Evolutionary conservation across 2,797 vertebrate species (phyloP).

Genomic region (Cottoperca gobio): DNA sequence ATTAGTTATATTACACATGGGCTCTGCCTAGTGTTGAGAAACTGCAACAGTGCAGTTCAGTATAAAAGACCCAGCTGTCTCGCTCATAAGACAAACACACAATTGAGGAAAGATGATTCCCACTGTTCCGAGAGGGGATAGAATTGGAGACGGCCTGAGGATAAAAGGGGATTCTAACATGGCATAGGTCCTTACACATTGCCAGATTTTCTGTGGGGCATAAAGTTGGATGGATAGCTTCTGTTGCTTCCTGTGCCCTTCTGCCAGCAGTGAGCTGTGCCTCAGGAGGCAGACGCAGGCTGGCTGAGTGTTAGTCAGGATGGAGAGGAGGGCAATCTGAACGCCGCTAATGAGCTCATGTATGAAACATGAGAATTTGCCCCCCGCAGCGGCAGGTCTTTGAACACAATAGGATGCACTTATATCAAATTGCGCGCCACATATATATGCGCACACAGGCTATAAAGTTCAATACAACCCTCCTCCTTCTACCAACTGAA

Average conservation of each 20-base stretch:
- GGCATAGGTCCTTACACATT: slow-evolving; percentile 38
- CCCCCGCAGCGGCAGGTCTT: slow-evolving; percentile 61
- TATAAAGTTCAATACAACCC: slow-evolving; percentile 18
- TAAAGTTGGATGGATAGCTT: slow-evolving; percentile 61
- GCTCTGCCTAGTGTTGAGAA: slow-evolving; percentile 45
- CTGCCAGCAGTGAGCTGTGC: slow-evolving; percentile 66
- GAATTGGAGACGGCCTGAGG: slow-evolving; percentile 60
- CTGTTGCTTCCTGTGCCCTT: slow-evolving; percentile 65
- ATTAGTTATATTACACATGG: slow-evolving; percentile 42
- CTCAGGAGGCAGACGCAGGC: slow-evolving; percentile 68
- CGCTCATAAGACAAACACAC: slow-evolving; percentile 47
- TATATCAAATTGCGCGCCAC: slow-evolving; percentile 57
- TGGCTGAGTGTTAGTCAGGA: slow-evolving; percentile 62
- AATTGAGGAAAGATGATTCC: slow-evolving; percentile 45
- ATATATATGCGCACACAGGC: slow-evolving; percentile 30
- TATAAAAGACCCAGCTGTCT: slow-evolving; percentile 57
- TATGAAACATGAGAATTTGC: slow-evolving; percentile 80
- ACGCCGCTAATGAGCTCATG: slow-evolving; percentile 81
- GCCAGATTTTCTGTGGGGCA: slow-evolving; percentile 72
- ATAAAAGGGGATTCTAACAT: slow-evolving; percentile 56
- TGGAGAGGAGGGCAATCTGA: slow-evolving; percentile 69
- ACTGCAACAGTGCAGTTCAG: slow-evolving; percentile 34
- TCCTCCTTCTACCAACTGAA: slow-evolving; percentile 12
- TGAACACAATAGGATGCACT: slow-evolving; percentile 70
- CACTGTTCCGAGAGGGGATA: slow-evolving; percentile 43